Base-by-base conservation (phyloP, 1,140 invertebrate species). In the Grapholita molesta region DNA sequence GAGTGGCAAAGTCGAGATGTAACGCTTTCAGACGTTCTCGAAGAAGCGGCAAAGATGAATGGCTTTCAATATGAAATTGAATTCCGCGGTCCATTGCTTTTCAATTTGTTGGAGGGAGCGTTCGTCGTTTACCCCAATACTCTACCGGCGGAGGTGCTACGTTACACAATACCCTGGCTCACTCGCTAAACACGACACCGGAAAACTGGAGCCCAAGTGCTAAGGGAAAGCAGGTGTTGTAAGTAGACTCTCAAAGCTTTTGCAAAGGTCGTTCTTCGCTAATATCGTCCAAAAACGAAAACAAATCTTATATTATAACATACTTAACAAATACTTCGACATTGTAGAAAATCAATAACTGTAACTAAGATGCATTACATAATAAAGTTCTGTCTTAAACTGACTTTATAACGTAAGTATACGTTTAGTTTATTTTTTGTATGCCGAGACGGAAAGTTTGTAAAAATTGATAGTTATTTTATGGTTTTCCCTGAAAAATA, bases 41-140 rank as follows among this genome's bases (percentile, higher is more conserved):
- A 82, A 87, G 80, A 84, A 87, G 86, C 85, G 84, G 85, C 84
- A 86, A 89, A 90, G 88, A 90, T 89, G 88, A 90, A 93, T 93
- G 92, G 92, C 92, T 93, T 92, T 93, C 91, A 93, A 93, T 93
- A 92, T 93, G 91, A 93, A 93, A 93, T 93, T 93, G 93, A 93
- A 93, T 93, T 93, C 92, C 86, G 92, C 88, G 92, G 92, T 93
- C 92, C 92, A 93, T 93, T 93, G 93, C 86, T 92, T 92, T 90
- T 93, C 92, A 93, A 93, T 93, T 93, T 92, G 89, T 90, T 85
- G 76, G 82, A 79, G 85, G 76, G 84, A 88, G 83, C 86, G 83
- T 82, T 84, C 79, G 73, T 78, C 86, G 80, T 85, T 88, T 89
- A 84, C 82, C 80, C 77, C 78, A 38, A 42, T 23, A 32, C 32